Percentiles rank a stretch among this genome's conserved stretches.
These are phyloP conservation scores for Scrobipalpa atriplicella DNA, from an alignment of 2,888 invertebrate genomes.

Conservation along the genomic window DNA sequence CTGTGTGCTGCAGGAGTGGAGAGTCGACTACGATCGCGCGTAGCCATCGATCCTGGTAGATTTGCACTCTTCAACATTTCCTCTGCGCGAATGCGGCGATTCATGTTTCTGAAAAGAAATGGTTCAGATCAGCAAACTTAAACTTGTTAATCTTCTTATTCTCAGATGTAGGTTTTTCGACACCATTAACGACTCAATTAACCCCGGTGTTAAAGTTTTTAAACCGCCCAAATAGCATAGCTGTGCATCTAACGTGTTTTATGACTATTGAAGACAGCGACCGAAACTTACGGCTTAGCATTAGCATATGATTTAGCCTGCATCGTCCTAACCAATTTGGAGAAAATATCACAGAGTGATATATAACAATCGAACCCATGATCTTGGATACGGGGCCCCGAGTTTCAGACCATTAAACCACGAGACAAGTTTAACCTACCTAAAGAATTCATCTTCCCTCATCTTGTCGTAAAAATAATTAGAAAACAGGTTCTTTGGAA, in stretches of 20 bases:
- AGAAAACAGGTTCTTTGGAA: slow-evolving; percentile 87
- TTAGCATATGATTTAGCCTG: no score
- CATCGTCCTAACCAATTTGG: no score
- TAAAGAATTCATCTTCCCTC: slow-evolving; percentile 88
- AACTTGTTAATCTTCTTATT: no score
- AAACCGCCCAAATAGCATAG: no score
- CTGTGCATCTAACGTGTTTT: no score
- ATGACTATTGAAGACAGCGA: no score
- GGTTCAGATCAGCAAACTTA: no score
- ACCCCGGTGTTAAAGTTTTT: background rate
- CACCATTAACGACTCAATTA: no score
- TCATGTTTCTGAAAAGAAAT: slow-evolving; percentile 77
- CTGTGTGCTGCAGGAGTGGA: slow-evolving; percentile 77
- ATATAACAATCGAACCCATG: no score
- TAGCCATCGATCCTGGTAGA: slow-evolving; percentile 86
- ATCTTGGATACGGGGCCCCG: no score
- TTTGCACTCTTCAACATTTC: slow-evolving; percentile 86
- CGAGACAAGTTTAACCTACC: slow-evolving; percentile 64
- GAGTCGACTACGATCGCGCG: slow-evolving; percentile 79
- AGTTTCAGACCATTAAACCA: background rate
- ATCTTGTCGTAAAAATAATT: slow-evolving; percentile 87
- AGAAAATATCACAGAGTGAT: no score
- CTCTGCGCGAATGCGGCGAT: slow-evolving; percentile 86
- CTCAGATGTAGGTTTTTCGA: background rate
- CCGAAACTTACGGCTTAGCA: no score